These are phyloP conservation scores for Caenorhabditis sinica DNA, from an alignment of 2,888 invertebrate species.

Conservation along the genomic window DNA sequence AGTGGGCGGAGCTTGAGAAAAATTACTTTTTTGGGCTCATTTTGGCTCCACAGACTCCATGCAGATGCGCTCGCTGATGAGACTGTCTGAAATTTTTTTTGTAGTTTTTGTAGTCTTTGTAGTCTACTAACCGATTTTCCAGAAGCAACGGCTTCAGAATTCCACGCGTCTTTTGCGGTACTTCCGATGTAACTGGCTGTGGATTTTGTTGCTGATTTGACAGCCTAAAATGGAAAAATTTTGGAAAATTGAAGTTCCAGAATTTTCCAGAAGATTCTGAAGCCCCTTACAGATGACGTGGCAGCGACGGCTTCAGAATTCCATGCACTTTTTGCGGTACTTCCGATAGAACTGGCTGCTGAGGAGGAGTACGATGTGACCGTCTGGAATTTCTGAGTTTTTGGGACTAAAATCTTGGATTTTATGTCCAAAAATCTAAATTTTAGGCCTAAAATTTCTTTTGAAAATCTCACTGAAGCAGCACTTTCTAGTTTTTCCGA, in stretches of 20 bases:
- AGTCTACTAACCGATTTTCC: not conserved
- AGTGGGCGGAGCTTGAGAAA: no score
- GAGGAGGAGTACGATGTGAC: not conserved
- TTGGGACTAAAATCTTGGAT: not conserved
- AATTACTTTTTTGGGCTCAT: no score
- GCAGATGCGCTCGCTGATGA: no score
- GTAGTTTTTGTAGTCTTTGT: not conserved
- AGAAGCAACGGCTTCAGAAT: not conserved
- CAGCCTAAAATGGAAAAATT: not conserved
- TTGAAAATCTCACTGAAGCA: not conserved
- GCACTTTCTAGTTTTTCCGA: not conserved
- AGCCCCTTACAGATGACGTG: constrained; percentile 1
- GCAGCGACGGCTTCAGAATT: constrained; percentile 4
- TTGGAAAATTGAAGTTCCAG: not conserved
- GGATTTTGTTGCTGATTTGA: not conserved
- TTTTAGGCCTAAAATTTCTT: no score
- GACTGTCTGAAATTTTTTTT: not conserved
- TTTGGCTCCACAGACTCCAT: no score
- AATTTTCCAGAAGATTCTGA: not conserved
- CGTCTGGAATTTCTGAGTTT: constrained; percentile 8
- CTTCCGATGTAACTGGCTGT: not conserved
- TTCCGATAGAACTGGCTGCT: constrained; percentile 7
- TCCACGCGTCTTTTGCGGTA: constrained; percentile 1
- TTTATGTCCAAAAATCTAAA: no score
- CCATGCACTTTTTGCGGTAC: not conserved